Base-by-base conservation (phyloP, 2,888 invertebrate genomes). In the Patella depressa region DNA sequence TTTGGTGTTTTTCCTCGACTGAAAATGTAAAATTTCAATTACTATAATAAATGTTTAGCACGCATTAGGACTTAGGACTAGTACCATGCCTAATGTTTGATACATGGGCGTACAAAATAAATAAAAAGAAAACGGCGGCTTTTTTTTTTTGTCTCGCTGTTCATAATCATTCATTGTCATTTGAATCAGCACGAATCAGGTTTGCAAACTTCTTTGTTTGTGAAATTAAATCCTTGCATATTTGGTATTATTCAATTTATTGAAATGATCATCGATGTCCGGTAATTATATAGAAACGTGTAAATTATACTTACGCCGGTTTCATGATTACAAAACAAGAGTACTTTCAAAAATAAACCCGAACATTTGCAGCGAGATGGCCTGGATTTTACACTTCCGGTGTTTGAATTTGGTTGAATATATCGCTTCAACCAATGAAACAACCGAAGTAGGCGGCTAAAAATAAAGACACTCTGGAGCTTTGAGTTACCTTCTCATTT, bases 1-100 rank as follows among this genome's bases (percentile, higher is more conserved):
- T 78, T 86, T 53, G 88, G 88, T 15, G 88, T 88, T 75, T 87
- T 89, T 72, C 89, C 87, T 79, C 88, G 82, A 80, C 89, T 90
- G 84, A 29, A 83, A 85, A 78, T 53, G 19, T 71, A 71, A 78
- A 34, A 45, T 45, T 45, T 45, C 0, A 45, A 45, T 7, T 45
- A 45, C 9, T 45, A 45, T 45, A 7, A 45, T 9, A 9, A 45
- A 45, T 45, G 45, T 45, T 45, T 45, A 45, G 45, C 4, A 45
- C 45, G 45, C 45, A 45, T 45, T 45, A 45, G 45, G 45, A 45
- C 45, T 45, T 45, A 45, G 45, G 45, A 45, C 45, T 45, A 45
- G 9, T 45, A 45, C 45, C 45, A 45, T 7, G 45, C 7, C 9
- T 45, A 9, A 9, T 45, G 9, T 45, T 45, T 45, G 45, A 9